A percentile compares a stretch with the other conserved stretches of the same genome.
Evolutionary conservation across 2,797 vertebrate genomes (phyloP).

Genomic region (Diglossa cyanea): DNA sequence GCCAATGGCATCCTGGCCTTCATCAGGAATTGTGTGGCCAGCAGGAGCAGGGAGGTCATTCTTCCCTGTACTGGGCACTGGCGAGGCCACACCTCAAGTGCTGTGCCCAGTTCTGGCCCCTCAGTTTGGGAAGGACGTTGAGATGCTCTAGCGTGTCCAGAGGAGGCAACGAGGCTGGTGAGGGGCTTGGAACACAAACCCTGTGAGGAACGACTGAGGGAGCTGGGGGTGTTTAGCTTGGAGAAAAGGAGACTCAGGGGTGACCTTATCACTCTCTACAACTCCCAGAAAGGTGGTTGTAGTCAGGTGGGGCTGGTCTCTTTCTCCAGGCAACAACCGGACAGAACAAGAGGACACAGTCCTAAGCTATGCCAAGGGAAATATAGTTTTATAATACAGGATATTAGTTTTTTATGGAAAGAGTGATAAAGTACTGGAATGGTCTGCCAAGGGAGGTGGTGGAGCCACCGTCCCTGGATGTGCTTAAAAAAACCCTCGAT

Average conservation of each 20-base stretch:
- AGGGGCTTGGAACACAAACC: not conserved
- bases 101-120: not conserved
- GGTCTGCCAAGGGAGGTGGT: not conserved
- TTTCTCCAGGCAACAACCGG: not conserved
- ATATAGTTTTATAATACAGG: not conserved
- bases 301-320: not conserved
- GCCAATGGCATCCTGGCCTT: not conserved
- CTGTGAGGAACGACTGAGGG: rapidly evolving
- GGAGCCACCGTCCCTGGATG: not conserved
- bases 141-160: rapidly evolving
- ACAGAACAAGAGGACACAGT: not conserved
- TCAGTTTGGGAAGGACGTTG: not conserved
- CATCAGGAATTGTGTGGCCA: rapidly evolving
- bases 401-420: not conserved
- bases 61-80: rapidly evolving
- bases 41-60: not conserved
- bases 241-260: not conserved
- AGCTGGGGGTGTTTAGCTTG: not conserved
- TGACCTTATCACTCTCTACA: not conserved
- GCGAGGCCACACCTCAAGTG: too few relatives aligned
- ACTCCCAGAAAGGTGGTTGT: not conserved
- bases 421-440: not conserved
- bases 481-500: not conserved
- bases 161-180: not conserved
- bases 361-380: not conserved